Percentiles rank a stretch among this genome's conserved stretches.
phyloP scores from a whole-genome alignment of 2,113 vertebrate genomes.

The Apeltes quadracus region DNA sequence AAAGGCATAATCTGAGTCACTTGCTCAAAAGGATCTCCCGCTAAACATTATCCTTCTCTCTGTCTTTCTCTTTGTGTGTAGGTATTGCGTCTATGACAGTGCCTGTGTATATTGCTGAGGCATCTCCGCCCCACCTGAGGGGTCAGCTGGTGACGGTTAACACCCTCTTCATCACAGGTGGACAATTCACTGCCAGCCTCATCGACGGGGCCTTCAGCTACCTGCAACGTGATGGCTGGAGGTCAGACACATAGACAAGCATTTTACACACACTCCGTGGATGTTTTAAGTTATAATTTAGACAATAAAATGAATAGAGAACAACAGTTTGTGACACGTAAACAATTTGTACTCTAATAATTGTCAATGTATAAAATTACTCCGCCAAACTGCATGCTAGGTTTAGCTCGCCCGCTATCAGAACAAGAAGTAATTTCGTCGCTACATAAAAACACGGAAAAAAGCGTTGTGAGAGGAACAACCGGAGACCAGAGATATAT shows the following conservation, averaged over 20 bases:
- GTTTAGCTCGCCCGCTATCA: no score
- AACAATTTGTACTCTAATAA: no score
- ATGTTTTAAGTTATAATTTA: neutral
- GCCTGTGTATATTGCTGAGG: slow-evolving; percentile 96
- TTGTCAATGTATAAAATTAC: no score
- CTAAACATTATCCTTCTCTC: neutral
- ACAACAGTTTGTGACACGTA: no score
- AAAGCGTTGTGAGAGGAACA: no score
- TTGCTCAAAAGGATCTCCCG: neutral
- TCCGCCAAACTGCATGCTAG: no score
- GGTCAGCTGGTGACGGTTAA: slow-evolving; percentile 97
- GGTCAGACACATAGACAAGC: slow-evolving; percentile 75
- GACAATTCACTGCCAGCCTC: slow-evolving; percentile 94
- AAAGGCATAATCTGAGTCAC: neutral
- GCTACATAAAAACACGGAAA: no score
- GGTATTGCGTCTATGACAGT: slow-evolving; percentile 98
- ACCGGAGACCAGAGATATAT: no score
- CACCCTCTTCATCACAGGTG: slow-evolving; percentile 96
- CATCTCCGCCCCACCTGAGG: slow-evolving; percentile 91
- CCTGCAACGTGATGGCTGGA: slow-evolving; percentile 90
- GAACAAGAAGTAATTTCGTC: no score
- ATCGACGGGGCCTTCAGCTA: slow-evolving; percentile 97
- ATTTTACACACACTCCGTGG: neutral
- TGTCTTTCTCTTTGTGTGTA: slow-evolving; percentile 53
- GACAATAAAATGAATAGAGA: neutral